Conservation (phyloP, 1,140 invertebrate genomes). For the Caerostris darwini region DNA sequence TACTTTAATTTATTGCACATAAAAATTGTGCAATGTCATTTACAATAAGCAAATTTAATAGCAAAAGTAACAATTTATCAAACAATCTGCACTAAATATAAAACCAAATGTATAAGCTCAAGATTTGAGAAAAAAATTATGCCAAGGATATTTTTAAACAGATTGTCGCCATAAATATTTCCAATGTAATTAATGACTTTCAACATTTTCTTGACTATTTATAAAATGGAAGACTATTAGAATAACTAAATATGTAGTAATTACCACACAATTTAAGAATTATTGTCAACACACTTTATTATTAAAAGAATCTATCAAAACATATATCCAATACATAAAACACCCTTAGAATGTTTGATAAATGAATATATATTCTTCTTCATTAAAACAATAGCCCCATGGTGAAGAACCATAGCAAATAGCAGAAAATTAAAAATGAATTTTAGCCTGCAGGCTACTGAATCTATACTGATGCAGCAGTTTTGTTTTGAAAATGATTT, state of each 20-base stretch:
- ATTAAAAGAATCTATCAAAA: no score
- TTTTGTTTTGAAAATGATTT: no score
- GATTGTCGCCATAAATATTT: slow-evolving; percentile 26
- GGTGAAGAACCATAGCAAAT: no score
- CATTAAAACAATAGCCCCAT: no score
- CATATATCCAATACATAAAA: no score
- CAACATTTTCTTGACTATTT: neutral
- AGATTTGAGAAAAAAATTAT: neutral
- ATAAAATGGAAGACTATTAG: slow-evolving; percentile 39
- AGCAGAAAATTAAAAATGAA: no score
- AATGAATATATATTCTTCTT: no score
- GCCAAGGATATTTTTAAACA: neutral
- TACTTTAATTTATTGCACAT: slow-evolving; percentile 10
- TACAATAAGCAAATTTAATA: neutral
- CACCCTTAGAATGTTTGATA: no score
- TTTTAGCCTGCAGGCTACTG: no score
- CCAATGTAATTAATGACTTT: neutral
- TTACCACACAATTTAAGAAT: neutral
- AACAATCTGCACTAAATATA: neutral
- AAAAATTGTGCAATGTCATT: neutral
- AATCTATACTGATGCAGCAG: no score
- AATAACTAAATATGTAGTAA: slow-evolving; percentile 22
- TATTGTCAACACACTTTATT: no score
- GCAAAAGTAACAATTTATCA: neutral
- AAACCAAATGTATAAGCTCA: slow-evolving; percentile 37